Base-by-base conservation (phyloP, 2,888 invertebrate genomes). In the Chesias legatella region DNA sequence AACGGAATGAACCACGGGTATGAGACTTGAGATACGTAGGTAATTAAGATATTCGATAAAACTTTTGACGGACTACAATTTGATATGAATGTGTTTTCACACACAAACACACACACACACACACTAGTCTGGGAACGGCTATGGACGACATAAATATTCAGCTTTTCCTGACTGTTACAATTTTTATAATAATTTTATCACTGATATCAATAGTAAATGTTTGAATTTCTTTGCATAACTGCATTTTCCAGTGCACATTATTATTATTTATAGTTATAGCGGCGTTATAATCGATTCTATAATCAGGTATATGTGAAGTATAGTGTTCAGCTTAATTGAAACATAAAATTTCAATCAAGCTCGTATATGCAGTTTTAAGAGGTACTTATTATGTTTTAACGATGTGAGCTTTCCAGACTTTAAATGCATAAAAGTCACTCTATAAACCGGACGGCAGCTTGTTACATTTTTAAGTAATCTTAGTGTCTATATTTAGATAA, bases 1-100 rank as follows among this genome's bases (percentile, higher is more conserved):
- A 43, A 43, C 36, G 37, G 11, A 27, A 43, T 31, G 33, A 37
- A 33, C 40, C 28, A 36, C 8, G 39, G 33, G 34, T 45, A 27
- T 17, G n/a, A 21, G 9, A 8, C 20, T 1, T 22, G 6, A 22
- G n/a, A 6, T 6, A 22, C 1, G n/a, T 11, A 23, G 22, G 10
- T 22, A 22, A 22, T n/a, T 22, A 22, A 22, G 22, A 22, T 22
- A 7, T 22, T 22, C n/a, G 22, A 22, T 22, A 22, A 7, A 22
- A 22, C 22, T 17, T 5, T 17, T 17, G 13, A 17, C 13, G 13
- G 13, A 17, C 2, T 17, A 17, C 5, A 2, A 3, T 17, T 17
- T 17, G 5, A 17, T 17, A 17, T 17, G 13, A 17, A 17, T 17
- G 13, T 3, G 13, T 17, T 17, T 17, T 17, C 13, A 17, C 5